A percentile compares a stretch with the other conserved stretches of the same genome.
These are phyloP conservation scores for Platalea minor DNA, from an alignment of 2,797 vertebrate genomes.

Conservation along the genomic window DNA sequence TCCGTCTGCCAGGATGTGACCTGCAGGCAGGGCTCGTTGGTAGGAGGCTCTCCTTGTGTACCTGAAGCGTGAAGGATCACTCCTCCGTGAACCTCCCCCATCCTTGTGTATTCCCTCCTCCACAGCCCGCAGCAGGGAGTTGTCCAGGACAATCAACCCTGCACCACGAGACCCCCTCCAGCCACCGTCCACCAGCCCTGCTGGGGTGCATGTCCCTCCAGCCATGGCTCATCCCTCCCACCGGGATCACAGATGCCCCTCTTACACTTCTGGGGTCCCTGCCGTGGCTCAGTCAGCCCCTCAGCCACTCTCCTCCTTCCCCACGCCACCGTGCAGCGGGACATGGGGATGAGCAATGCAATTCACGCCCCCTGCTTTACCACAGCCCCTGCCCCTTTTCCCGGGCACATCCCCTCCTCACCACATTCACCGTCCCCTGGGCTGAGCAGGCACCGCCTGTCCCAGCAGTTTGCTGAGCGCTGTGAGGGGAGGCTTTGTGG, in stretches of 20 bases:
- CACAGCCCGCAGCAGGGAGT: neutral
- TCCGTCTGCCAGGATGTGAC: neutral
- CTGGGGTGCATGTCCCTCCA: neutral
- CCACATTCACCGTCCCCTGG: no score
- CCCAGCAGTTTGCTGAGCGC: neutral
- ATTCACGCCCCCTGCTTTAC: neutral
- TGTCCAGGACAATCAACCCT: neutral
- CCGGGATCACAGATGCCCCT: neutral
- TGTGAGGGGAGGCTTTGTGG: neutral
- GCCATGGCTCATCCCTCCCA: neutral
- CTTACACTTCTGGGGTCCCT: neutral
- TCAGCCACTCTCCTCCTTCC: neutral
- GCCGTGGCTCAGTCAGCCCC: neutral
- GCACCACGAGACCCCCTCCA: neutral
- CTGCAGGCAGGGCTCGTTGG: fast-evolving
- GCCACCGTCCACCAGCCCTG: neutral
- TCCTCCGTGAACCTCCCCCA: neutral
- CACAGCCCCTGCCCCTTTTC: neutral
- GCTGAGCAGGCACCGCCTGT: neutral
- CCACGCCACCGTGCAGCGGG: fast-evolving
- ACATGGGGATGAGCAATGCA: neutral
- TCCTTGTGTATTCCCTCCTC: neutral
- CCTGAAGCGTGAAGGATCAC: fast-evolving
- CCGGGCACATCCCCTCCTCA: neutral
- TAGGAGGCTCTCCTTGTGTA: neutral